A percentile compares a stretch with the other conserved stretches of the same genome.
Evolutionary conservation across 2,888 invertebrate species (phyloP).

Genomic region (Drosophila meridionalis): DNA sequence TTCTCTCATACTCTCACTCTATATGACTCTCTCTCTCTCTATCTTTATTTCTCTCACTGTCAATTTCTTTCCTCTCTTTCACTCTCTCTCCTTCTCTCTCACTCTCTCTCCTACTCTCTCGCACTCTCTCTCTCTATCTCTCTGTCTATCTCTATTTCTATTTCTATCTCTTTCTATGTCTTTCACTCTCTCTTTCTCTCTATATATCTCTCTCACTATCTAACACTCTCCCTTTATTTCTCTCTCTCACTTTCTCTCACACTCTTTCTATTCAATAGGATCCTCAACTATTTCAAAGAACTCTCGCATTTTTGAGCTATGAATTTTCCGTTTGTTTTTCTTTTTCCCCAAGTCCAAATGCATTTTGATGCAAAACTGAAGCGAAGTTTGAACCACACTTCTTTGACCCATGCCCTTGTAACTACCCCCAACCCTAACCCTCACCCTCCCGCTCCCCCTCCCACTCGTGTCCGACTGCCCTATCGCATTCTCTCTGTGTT

Average conservation of each 20-base stretch:
- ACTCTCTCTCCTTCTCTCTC: neutral
- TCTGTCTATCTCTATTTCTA: neutral
- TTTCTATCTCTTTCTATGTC: neutral
- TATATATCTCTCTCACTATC: neutral
- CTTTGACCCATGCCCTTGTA: slow-evolving; percentile 58
- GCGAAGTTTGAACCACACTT: slow-evolving; percentile 61
- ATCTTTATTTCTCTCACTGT: too few species aligned
- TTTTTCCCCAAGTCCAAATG: slow-evolving; percentile 53
- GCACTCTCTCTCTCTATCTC: neutral
- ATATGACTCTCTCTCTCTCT: neutral
- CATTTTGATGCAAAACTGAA: slow-evolving; percentile 78
- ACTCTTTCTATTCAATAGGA: neutral
- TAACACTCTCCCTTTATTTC: neutral
- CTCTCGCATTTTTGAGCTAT: slow-evolving; percentile 38
- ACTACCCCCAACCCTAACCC: neutral
- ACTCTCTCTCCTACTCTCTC: neutral
- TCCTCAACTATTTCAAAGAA: slow-evolving; percentile 1
- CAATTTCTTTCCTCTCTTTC: too few species aligned
- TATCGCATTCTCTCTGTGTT: slow-evolving; percentile 50
- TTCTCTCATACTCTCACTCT: neutral
- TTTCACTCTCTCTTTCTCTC: neutral
- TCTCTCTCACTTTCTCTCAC: neutral
- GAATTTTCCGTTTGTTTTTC: slow-evolving; percentile 13
- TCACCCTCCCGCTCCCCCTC: neutral
- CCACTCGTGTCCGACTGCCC: neutral